Percentiles rank a stretch among this genome's conserved stretches.
phyloP scores from a whole-genome alignment of 2,113 vertebrate genomes.

The Cephalopholis sonnerati region DNA sequence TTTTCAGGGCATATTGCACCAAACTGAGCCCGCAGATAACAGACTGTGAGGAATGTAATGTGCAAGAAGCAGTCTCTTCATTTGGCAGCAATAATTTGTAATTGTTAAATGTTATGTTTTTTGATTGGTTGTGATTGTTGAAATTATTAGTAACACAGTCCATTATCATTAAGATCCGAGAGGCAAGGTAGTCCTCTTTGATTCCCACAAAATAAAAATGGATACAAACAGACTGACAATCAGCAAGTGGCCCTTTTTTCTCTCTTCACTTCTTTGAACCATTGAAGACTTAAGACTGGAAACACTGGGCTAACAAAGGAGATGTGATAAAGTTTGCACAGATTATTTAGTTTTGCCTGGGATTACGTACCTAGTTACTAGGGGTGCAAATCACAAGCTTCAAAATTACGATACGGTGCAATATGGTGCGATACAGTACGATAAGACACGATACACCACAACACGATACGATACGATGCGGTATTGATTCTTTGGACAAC shows the following conservation, averaged over 20 bases:
- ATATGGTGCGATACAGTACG: no score
- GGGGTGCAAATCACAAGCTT: background rate
- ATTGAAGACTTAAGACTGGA: background rate
- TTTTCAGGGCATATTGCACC: background rate
- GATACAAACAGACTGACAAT: background rate
- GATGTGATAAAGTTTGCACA: background rate
- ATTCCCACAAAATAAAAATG: background rate
- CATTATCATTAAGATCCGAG: background rate
- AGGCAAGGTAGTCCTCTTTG: background rate
- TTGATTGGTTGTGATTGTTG: background rate
- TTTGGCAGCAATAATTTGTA: constrained; percentile 12
- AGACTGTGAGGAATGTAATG: background rate
- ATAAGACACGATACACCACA: no score
- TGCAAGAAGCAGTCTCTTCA: background rate
- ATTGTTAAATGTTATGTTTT: background rate
- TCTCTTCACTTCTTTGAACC: background rate
- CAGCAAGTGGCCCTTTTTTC: background rate
- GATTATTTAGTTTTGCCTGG: background rate
- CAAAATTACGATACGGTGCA: no score
- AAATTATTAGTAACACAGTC: constrained; percentile 7
- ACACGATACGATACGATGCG: no score
- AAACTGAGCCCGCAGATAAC: background rate
- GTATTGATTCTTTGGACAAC: no score
- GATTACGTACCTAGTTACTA: background rate
- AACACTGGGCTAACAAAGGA: no score